Conservation (phyloP, 2,888 invertebrate genomes). For the Tipula confusa region DNA sequence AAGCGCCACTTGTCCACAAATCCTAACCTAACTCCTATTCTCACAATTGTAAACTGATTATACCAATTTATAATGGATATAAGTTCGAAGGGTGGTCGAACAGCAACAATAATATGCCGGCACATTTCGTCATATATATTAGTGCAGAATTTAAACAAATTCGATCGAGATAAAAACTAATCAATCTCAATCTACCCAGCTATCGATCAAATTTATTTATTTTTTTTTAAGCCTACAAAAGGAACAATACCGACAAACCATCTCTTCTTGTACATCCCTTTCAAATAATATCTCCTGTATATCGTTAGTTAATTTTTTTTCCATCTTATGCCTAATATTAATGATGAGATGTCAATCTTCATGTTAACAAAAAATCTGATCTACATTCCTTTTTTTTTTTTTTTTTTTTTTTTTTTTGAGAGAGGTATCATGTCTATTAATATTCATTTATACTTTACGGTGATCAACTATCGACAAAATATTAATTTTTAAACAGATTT, state of each 20-base stretch:
- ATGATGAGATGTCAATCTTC: conserved; percentile 6
- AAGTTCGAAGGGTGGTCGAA: neutral
- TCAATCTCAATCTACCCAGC: neutral
- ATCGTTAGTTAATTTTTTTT: neutral
- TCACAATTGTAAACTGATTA: neutral
- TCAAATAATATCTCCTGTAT: neutral
- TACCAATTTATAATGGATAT: neutral
- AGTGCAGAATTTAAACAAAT: neutral
- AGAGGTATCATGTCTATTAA: neutral
- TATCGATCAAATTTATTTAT: neutral
- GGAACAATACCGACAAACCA: neutral
- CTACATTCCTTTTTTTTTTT: neutral
- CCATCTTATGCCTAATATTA: too few species aligned
- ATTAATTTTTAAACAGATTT: neutral
- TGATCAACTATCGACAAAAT: neutral
- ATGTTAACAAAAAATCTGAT: neutral
- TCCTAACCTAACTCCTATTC: neutral
- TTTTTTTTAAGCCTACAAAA: neutral
- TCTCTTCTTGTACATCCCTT: neutral
- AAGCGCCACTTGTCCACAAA: neutral
- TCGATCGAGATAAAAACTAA: neutral
- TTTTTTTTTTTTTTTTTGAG: too few species aligned
- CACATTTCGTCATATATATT: neutral
- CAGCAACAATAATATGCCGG: neutral
- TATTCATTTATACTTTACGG: conserved; percentile 6